A percentile compares a stretch with the other conserved stretches of the same genome.
phyloP scores from a whole-genome alignment of 2,113 vertebrate species.

The Oreocharis arfaki region DNA sequence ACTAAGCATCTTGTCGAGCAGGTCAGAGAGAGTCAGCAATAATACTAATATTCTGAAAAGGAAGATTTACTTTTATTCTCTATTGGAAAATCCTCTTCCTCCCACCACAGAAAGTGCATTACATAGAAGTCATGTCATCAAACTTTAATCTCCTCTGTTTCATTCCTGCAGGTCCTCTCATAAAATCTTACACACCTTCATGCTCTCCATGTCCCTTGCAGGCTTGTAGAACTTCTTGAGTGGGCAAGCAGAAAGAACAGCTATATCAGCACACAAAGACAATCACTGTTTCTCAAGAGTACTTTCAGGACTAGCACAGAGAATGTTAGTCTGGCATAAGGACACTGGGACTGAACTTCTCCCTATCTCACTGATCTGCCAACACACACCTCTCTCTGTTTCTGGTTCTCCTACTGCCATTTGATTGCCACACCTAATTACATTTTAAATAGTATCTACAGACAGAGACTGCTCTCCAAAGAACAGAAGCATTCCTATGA shows the following conservation, averaged over 20 bases:
- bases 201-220: background rate
- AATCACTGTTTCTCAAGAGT: background rate
- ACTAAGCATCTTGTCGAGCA: background rate
- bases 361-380: background rate
- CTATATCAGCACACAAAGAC: background rate
- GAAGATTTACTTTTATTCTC: background rate
- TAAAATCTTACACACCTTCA: slow-evolving; percentile 54
- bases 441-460: background rate
- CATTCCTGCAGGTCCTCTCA: background rate
- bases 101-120: background rate
- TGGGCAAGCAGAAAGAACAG: slow-evolving; percentile 12
- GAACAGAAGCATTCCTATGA: background rate
- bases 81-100: background rate
- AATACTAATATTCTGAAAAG: background rate
- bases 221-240: slow-evolving; percentile 39
- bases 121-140: background rate
- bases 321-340: background rate
- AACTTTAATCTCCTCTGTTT: slow-evolving; percentile 17
- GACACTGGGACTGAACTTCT: background rate
- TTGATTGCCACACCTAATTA: background rate
- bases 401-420: background rate
- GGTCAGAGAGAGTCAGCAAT: background rate
- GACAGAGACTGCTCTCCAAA: background rate
- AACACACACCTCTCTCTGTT: background rate
- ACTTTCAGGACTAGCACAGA: background rate